phyloP scores from a whole-genome alignment of 2,113 vertebrate species.

The Tauraco erythrolophus region DNA sequence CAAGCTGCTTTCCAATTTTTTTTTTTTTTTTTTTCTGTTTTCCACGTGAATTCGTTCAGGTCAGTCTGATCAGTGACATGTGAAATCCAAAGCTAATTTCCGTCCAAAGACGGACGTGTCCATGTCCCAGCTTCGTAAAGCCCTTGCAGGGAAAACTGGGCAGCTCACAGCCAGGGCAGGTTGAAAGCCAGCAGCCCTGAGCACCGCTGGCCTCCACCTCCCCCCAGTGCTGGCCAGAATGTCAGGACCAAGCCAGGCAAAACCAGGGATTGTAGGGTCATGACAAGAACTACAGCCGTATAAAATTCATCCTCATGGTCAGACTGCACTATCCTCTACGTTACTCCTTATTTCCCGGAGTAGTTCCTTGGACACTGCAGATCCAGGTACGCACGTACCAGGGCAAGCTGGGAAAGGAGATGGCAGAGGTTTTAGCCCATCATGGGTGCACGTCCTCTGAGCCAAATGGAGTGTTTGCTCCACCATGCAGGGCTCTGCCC shows the following conservation, averaged over 20 bases:
- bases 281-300: background rate
- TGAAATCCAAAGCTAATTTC: background rate
- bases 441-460: accelerated
- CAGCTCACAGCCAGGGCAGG: background rate
- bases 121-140: background rate
- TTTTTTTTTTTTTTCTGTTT: background rate
- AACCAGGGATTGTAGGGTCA: background rate
- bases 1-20: background rate
- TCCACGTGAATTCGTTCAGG: background rate
- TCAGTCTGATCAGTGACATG: background rate
- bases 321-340: background rate
- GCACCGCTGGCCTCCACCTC: background rate
- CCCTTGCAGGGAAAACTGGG: background rate
- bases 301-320: background rate
- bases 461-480: background rate
- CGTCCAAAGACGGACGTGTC: background rate
- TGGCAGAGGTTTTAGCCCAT: background rate
- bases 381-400: background rate
- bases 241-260: background rate
- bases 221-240: accelerated
- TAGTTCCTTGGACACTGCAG: background rate
- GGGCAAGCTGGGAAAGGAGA: accelerated
- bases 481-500: background rate
- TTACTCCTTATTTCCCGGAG: background rate
- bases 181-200: background rate